These are phyloP conservation scores for Lycia hirtaria DNA, from an alignment of 2,888 invertebrate species.

Conservation along the genomic window DNA sequence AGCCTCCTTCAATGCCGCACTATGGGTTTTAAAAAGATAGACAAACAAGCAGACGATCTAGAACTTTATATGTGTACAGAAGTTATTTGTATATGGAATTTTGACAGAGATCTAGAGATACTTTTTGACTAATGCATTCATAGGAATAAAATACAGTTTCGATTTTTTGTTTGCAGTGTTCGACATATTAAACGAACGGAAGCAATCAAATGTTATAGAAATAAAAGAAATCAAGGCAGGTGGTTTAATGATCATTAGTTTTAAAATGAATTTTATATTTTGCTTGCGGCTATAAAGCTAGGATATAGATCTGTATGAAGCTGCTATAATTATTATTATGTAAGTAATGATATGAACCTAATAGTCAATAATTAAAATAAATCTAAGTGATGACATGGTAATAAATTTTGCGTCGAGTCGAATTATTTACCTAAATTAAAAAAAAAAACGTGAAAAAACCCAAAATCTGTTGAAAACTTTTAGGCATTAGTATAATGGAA, in stretches of 20 bases:
- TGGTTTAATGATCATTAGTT: slow-evolving; percentile 16
- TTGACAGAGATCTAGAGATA: slow-evolving; percentile 57
- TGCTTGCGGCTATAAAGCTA: slow-evolving; percentile 9
- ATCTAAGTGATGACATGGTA: not conserved
- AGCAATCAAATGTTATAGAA: slow-evolving; percentile 23
- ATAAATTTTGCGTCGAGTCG: not conserved
- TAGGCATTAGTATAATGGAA: no score
- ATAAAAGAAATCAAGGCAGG: slow-evolving; percentile 14
- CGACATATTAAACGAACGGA: slow-evolving; percentile 20
- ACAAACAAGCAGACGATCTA: not conserved
- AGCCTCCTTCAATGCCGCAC: no score
- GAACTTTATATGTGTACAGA: not conserved
- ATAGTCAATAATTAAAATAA: not conserved
- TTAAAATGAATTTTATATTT: slow-evolving; percentile 11
- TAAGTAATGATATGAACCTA: no score
- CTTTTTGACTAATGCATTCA: slow-evolving; percentile 60
- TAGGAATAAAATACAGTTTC: slow-evolving; percentile 28
- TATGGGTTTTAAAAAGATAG: not conserved
- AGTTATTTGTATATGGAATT: slow-evolving; percentile 51
- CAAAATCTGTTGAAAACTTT: no score
- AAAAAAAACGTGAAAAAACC: not conserved
- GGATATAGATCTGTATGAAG: not conserved
- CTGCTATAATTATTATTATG: not conserved
- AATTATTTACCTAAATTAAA: not conserved
- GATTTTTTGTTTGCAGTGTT: slow-evolving; percentile 30